Conservation (phyloP, 1,140 invertebrate species). For the Apis florea region DNA sequence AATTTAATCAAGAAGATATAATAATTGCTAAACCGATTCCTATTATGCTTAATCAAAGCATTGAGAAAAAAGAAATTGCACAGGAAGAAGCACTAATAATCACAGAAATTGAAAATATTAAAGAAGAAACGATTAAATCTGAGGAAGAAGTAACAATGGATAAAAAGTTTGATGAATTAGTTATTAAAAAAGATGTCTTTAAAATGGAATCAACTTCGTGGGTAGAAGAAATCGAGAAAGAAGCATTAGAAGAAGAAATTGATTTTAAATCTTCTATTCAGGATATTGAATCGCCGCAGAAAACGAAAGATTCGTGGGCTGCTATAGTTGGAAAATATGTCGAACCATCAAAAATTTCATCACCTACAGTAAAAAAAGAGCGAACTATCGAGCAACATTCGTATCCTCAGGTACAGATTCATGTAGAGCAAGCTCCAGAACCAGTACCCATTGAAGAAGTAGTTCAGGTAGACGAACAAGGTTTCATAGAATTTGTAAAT, state of each 20-base stretch:
- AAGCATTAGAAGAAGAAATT: slow-evolving; percentile 1
- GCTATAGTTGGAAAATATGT: slow-evolving; percentile 58
- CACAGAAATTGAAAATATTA: not conserved
- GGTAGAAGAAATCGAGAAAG: slow-evolving; percentile 50
- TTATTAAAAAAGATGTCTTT: not conserved
- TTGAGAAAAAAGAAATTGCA: not conserved
- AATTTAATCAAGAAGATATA: slow-evolving; percentile 48
- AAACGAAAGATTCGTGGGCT: slow-evolving; percentile 56
- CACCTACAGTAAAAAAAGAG: slow-evolving; percentile 7
- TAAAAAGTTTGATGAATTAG: not conserved
- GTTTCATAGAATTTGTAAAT: slow-evolving; percentile 79
- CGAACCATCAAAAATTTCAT: slow-evolving; percentile 31
- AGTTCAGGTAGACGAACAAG: slow-evolving; percentile 78
- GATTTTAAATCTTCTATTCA: not conserved
- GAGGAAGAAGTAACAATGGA: not conserved
- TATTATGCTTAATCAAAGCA: slow-evolving; percentile 5
- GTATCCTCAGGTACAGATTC: slow-evolving; percentile 78
- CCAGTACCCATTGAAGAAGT: slow-evolving; percentile 70
- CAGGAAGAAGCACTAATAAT: not conserved
- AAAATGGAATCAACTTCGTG: slow-evolving; percentile 36
- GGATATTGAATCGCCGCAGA: not conserved
- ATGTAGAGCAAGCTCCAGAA: slow-evolving; percentile 69
- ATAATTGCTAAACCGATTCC: slow-evolving; percentile 48
- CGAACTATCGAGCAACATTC: slow-evolving; percentile 37
- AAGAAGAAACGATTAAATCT: not conserved